A percentile compares a stretch with the other conserved stretches of the same genome.
These are phyloP conservation scores for Beroe forskalii DNA, from an alignment of 37 sponge, comb jelly and placozoan species.

Conservation along the genomic window DNA sequence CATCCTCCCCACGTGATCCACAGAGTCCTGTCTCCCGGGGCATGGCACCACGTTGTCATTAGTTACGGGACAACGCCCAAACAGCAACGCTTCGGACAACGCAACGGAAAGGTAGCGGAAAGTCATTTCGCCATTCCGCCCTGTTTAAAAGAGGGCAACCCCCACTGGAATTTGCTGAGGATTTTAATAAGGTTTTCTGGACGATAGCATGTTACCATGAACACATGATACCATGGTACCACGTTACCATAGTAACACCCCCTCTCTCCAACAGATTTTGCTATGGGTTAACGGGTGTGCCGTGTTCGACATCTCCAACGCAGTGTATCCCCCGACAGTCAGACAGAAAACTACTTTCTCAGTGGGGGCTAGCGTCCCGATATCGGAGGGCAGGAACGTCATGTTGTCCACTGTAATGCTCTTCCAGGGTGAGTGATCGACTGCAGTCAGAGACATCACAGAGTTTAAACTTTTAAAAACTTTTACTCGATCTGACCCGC, in stretches of 20 bases:
- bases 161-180: too few relatives aligned
- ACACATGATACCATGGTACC: too few relatives aligned
- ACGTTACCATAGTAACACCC: slow-evolving; percentile 9
- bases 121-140: too few relatives aligned
- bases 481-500: too few relatives aligned
- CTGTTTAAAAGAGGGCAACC: too few relatives aligned
- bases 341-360: slow-evolving; percentile 13
- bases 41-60: slow-evolving; percentile 51
- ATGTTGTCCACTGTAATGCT: slow-evolving; percentile 26
- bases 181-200: too few relatives aligned
- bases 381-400: not conserved
- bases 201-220: too few relatives aligned
- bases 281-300: slow-evolving; percentile 65
- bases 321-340: slow-evolving; percentile 52
- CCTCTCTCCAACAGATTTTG: slow-evolving; percentile 1
- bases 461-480: too few relatives aligned
- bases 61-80: slow-evolving; percentile 63
- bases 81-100: slow-evolving; percentile 63
- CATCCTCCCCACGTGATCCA: slow-evolving; percentile 54
- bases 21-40: not conserved
- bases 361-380: not conserved
- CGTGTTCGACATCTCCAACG: slow-evolving; percentile 62
- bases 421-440: slow-evolving; percentile 16
- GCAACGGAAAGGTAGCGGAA: slow-evolving; percentile 52
- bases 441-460: too few relatives aligned